Evolutionary conservation across 2,113 vertebrate genomes (phyloP).

Genomic region (Acrocephalus kingi): DNA sequence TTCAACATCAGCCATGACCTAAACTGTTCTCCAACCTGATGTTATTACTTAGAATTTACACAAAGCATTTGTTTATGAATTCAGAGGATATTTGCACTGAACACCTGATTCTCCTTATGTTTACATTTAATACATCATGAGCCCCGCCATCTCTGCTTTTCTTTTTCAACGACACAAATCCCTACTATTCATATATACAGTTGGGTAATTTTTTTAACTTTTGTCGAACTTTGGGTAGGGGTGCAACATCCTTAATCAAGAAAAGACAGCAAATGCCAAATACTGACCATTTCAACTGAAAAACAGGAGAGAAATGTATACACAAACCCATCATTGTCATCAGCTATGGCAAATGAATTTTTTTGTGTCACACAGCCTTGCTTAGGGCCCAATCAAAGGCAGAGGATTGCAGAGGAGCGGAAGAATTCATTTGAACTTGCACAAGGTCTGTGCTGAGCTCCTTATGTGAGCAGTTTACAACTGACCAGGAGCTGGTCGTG

Average conservation of each 20-base stretch:
- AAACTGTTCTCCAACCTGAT: neutral
- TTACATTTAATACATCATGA: neutral
- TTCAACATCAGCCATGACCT: neutral
- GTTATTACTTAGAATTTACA: constrained; percentile 2
- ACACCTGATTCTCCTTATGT: neutral
- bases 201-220: neutral
- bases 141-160: neutral
- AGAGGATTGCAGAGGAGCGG: neutral
- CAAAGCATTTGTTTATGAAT: constrained; percentile 10
- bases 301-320: neutral
- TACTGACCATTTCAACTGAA: neutral
- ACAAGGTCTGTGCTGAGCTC: neutral
- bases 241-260: neutral
- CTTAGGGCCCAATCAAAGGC: neutral
- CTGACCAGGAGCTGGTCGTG: neutral
- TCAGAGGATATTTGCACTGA: neutral
- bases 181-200: neutral
- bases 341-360: neutral
- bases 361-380: neutral
- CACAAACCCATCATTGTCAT: neutral
- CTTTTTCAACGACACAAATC: neutral
- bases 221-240: neutral
- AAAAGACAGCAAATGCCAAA: neutral
- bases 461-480: neutral
- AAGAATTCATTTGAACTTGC: neutral